Evolutionary conservation across 1,140 invertebrate species (phyloP).

Genomic region (Lutraria rhynchaena): DNA sequence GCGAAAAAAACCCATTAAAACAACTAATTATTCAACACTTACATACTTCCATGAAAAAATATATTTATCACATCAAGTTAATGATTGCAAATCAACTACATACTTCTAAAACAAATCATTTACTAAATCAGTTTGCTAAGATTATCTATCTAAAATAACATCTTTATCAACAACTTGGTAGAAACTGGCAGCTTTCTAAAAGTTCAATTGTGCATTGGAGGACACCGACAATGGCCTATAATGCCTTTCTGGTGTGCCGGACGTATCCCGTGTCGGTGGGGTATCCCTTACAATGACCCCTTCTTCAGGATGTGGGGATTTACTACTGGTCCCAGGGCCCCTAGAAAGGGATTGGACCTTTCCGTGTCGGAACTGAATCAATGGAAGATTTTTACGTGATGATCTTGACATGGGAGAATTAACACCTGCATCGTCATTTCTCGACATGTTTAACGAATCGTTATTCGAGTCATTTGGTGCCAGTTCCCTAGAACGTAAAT

Average conservation of each 20-base stretch:
- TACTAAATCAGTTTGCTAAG: not conserved
- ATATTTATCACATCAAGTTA: too few relatives aligned
- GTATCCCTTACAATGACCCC: conserved; percentile 35
- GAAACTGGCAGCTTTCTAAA: conserved; percentile 8
- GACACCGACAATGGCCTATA: conserved; percentile 49
- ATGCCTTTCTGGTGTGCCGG: conserved; percentile 21
- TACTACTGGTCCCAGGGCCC: not conserved
- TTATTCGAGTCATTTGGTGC: not conserved
- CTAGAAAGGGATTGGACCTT: conserved; percentile 27
- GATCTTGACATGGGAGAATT: conserved; percentile 37
- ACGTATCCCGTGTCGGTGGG: conserved; percentile 28
- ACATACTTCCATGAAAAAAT: too few relatives aligned
- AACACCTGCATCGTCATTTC: conserved; percentile 35
- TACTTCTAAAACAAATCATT: too few relatives aligned
- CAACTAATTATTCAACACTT: too few relatives aligned
- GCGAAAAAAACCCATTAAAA: too few relatives aligned
- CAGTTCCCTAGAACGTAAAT: conserved; percentile 26
- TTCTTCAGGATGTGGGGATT: conserved; percentile 48
- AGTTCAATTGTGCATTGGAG: conserved; percentile 37
- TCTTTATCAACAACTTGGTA: not conserved
- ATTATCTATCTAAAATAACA: not conserved
- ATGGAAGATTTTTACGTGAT: conserved; percentile 42
- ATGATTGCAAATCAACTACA: too few relatives aligned
- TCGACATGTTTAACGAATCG: not conserved
- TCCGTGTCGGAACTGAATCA: conserved; percentile 51